phyloP scores from a whole-genome alignment of 1,140 invertebrate genomes.

The Ceratina australensis region DNA sequence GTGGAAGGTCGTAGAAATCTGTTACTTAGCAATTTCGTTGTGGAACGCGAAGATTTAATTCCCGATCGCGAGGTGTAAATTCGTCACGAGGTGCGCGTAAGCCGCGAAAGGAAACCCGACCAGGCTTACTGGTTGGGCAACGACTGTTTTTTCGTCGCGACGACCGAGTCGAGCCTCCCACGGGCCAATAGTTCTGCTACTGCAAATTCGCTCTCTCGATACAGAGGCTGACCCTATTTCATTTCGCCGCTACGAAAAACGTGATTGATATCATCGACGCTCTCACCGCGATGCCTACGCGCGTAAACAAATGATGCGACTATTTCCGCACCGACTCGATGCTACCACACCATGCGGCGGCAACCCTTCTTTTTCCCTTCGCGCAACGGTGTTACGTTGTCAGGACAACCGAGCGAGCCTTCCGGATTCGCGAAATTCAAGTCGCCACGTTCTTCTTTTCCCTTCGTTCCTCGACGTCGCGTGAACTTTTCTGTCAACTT shows the following conservation, averaged over 20 bases:
- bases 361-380: conserved; percentile 35
- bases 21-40: background rate
- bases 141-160: conserved; percentile 56
- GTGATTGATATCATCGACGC: too few relatives aligned
- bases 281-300: conserved; percentile 27
- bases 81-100: background rate
- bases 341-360: too few relatives aligned
- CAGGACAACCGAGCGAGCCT: conserved; percentile 53
- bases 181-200: too few relatives aligned
- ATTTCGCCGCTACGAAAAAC: too few relatives aligned
- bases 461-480: background rate
- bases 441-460: background rate
- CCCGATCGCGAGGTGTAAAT: background rate
- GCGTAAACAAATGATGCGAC: too few relatives aligned
- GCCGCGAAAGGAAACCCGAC: background rate
- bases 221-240: too few relatives aligned
- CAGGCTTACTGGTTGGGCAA: background rate
- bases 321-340: too few relatives aligned
- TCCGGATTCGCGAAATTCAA: background rate
- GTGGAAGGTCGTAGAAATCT: too few relatives aligned
- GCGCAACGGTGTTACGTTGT: conserved; percentile 34
- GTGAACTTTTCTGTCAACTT: conserved; percentile 34
- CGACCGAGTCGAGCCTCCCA: conserved; percentile 23
- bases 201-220: too few relatives aligned
- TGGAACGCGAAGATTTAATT: background rate